A percentile compares a stretch with the other conserved stretches of the same genome.
These are phyloP conservation scores for Malthinus flaveolus DNA, from an alignment of 2,888 invertebrate genomes.

Conservation along the genomic window DNA sequence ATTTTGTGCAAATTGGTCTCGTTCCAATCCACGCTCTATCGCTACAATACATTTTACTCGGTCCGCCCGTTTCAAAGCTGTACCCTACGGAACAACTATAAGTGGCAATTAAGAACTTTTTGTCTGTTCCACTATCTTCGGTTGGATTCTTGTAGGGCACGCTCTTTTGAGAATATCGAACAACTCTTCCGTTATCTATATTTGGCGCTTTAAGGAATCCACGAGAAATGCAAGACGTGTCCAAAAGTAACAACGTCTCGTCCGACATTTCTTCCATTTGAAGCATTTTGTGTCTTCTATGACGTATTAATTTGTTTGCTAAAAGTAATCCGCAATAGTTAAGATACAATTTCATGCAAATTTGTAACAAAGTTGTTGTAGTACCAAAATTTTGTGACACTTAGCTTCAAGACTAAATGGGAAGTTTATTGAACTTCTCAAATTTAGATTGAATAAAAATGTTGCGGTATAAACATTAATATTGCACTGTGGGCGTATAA, in stretches of 20 bases:
- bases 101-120: slow-evolving; percentile 60
- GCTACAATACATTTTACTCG: slow-evolving; percentile 61
- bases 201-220: slow-evolving; percentile 50
- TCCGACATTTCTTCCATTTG: slow-evolving; percentile 38
- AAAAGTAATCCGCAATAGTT: background rate
- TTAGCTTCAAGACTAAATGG: background rate
- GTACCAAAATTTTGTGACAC: background rate
- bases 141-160: slow-evolving; percentile 8
- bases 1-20: slow-evolving; percentile 55
- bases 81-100: slow-evolving; percentile 61
- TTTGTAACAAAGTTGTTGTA: background rate
- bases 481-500: too few relatives aligned
- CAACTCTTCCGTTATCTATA: slow-evolving; percentile 48
- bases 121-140: slow-evolving; percentile 46
- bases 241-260: slow-evolving; percentile 45
- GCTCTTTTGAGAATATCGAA: slow-evolving; percentile 40
- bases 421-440: background rate
- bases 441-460: too few relatives aligned
- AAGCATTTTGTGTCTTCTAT: slow-evolving; percentile 21
- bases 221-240: slow-evolving; percentile 49
- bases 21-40: slow-evolving; percentile 61
- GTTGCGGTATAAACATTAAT: too few relatives aligned
- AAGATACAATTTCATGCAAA: background rate
- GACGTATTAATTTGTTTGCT: slow-evolving; percentile 20
- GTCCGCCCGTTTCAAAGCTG: slow-evolving; percentile 54